phyloP scores from a whole-genome alignment of 1,140 invertebrate species.

The Venturia canescens region DNA sequence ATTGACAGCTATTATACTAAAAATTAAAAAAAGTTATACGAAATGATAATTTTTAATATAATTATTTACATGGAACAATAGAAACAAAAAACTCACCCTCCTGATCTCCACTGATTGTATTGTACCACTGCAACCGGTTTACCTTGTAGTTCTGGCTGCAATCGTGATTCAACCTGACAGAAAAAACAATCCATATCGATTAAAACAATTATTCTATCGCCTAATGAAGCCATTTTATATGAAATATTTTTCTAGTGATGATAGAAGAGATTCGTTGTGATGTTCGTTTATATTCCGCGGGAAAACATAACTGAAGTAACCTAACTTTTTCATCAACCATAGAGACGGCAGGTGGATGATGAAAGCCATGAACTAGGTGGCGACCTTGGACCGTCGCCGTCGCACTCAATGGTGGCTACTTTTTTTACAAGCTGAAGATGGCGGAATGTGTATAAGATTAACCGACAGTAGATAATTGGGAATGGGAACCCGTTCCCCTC shows the following conservation, averaged over 20 bases:
- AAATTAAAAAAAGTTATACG: not conserved
- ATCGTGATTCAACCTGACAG: constrained; percentile 95
- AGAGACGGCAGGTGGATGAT: too few relatives aligned
- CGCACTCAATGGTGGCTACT: too few relatives aligned
- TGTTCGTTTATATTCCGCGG: not conserved
- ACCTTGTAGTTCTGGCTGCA: constrained; percentile 87
- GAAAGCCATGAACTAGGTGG: too few relatives aligned
- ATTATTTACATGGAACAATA: too few relatives aligned
- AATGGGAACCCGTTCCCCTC: too few relatives aligned
- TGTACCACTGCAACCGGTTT: constrained; percentile 97
- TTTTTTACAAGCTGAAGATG: too few relatives aligned
- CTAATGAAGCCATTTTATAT: constrained; percentile 61
- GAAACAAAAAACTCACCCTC: constrained; percentile 82
- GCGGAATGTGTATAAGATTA: too few relatives aligned
- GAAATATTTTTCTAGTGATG: not conserved
- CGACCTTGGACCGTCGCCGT: too few relatives aligned
- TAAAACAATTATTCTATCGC: constrained; percentile 86
- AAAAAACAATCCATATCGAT: constrained; percentile 99
- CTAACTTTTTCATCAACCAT: not conserved
- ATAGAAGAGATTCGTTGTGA: not conserved
- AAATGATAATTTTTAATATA: too few relatives aligned
- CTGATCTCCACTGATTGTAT: constrained; percentile 94
- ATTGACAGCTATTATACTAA: constrained; percentile 95
- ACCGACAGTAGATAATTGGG: too few relatives aligned
- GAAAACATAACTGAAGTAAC: not conserved